These are phyloP conservation scores for Drosophila burlai DNA, from an alignment of 1,140 invertebrate species.

Conservation along the genomic window DNA sequence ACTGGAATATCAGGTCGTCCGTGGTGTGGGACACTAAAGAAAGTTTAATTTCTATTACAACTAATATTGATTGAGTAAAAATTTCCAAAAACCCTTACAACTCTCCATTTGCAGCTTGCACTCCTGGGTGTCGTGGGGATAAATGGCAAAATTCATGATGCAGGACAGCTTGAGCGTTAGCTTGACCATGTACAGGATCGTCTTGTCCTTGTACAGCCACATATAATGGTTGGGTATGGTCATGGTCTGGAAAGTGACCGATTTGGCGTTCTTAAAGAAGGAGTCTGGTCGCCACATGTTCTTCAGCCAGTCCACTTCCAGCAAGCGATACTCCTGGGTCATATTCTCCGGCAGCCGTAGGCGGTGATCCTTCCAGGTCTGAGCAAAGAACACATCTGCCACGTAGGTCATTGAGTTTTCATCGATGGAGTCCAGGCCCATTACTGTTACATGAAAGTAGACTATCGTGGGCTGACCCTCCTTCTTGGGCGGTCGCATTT, in stretches of 20 bases:
- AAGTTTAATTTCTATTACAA: background rate
- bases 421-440: conserved; percentile 96
- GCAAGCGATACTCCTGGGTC: conserved; percentile 94
- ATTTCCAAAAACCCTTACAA: conserved; percentile 87
- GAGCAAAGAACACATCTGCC: conserved; percentile 96
- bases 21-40: conserved; percentile 94
- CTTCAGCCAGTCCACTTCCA: conserved; percentile 95
- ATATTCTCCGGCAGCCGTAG: conserved; percentile 95
- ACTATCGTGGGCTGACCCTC: conserved; percentile 94
- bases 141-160: conserved; percentile 96
- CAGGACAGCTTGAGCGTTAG: conserved; percentile 93
- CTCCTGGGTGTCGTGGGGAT: conserved; percentile 96
- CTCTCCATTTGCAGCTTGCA: conserved; percentile 97
- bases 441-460: conserved; percentile 96
- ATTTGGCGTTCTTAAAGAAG: conserved; percentile 96
- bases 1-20: conserved; percentile 95
- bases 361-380: conserved; percentile 96
- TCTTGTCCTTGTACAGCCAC: conserved; percentile 95
- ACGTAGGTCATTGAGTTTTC: conserved; percentile 97
- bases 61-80: conserved; percentile 54
- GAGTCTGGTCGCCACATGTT: conserved; percentile 96
- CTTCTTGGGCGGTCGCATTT: conserved; percentile 95
- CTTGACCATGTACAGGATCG: conserved; percentile 95
- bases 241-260: conserved; percentile 96
- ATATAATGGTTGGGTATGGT: conserved; percentile 96